Evolutionary conservation across 1,140 invertebrate species (phyloP).

Genomic region (Euglossa dilemma): DNA sequence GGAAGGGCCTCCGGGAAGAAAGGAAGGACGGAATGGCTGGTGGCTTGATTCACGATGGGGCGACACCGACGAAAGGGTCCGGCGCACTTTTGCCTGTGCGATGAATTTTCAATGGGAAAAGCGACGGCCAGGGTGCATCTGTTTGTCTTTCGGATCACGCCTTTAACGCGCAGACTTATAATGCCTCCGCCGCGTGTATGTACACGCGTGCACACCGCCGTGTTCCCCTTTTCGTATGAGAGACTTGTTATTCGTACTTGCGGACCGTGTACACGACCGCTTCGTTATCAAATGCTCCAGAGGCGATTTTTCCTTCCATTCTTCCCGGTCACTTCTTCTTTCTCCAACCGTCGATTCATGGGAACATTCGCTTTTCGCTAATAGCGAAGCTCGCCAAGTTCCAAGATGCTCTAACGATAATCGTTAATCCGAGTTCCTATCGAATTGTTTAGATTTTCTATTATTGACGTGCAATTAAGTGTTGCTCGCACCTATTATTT

Average conservation of each 20-base stretch:
- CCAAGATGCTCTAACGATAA: too few species aligned
- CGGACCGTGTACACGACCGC: constrained; percentile 10
- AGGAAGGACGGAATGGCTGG: constrained; percentile 33
- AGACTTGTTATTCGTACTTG: constrained; percentile 25
- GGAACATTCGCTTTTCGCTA: too few species aligned
- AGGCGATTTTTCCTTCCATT: background rate
- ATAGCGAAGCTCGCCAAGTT: too few species aligned
- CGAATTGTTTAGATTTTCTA: too few species aligned
- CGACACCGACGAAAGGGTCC: constrained; percentile 45
- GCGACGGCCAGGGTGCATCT: constrained; percentile 52
- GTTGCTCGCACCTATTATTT: too few species aligned
- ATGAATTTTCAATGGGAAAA: constrained; percentile 77
- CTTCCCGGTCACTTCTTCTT: too few species aligned
- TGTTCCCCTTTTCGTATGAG: constrained; percentile 3
- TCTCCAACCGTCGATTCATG: background rate
- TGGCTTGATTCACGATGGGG: constrained; percentile 58
- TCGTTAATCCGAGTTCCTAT: too few species aligned
- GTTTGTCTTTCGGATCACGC: constrained; percentile 79
- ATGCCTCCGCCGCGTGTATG: constrained; percentile 38
- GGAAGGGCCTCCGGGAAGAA: constrained; percentile 22
- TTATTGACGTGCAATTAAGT: too few species aligned
- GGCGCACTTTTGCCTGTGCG: constrained; percentile 65
- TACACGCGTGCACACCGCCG: constrained; percentile 1
- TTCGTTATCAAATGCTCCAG: constrained; percentile 5
- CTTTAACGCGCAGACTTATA: constrained; percentile 51